A percentile compares a stretch with the other conserved stretches of the same genome.
Evolutionary conservation across 2,888 invertebrate species (phyloP).

Genomic region (Neoitamus cyanurus): DNA sequence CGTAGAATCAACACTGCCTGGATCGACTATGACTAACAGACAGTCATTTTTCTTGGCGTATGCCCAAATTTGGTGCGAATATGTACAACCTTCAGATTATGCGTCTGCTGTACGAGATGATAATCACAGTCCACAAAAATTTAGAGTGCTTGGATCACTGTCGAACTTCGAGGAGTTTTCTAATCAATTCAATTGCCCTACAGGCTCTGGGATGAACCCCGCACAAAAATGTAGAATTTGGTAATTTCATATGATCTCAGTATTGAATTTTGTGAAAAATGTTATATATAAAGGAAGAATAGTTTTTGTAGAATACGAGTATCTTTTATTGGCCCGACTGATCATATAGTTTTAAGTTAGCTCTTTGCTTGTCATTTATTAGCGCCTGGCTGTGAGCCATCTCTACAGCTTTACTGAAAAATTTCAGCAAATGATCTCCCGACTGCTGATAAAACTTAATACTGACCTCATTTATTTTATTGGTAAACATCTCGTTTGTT

Average conservation of each 20-base stretch:
- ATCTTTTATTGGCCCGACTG: no score
- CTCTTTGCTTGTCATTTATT: no score
- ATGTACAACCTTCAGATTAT: background rate
- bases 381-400: no score
- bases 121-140: background rate
- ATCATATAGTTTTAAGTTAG: no score
- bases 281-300: background rate
- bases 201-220: constrained; percentile 31
- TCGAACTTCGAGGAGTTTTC: constrained; percentile 40
- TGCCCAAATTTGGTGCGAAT: constrained; percentile 46
- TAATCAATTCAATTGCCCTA: constrained; percentile 17
- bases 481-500: no score
- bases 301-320: no score
- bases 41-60: constrained; percentile 46
- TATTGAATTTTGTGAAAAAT: background rate
- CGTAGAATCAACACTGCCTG: background rate
- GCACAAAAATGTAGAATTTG: constrained; percentile 30
- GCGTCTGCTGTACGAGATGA: background rate
- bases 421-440: no score
- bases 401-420: no score
- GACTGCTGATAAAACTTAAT: no score
- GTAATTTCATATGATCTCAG: background rate
- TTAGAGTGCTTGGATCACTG: constrained; percentile 39
- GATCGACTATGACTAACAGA: background rate
- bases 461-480: no score